Base-by-base conservation (phyloP, 1,140 invertebrate species). In the Panagrolaimus sp. region DNA sequence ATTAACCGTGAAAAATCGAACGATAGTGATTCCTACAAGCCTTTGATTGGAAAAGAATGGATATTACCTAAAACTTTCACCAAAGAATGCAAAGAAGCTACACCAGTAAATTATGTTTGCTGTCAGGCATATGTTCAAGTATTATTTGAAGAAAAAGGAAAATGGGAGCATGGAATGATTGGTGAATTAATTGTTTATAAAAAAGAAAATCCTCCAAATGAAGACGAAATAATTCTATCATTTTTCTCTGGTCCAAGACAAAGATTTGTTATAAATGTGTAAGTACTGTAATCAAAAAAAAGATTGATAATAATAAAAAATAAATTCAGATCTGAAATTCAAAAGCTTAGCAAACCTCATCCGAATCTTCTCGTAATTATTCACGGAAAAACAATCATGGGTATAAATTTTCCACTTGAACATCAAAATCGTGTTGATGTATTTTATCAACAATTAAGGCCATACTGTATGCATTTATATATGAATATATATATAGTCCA, bases 191-290 rank as follows among this genome's bases (percentile, higher is more conserved):
- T 58, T 26, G 52, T 28, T 21, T 58, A 58, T 8, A 58, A 21
- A 28, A 58, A 21, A 12, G 28, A 24, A 1, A 58, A 58, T 21
- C 21, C 21, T 12, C 8, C 17, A n/a, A 28, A 58, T 58, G 21
- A 21, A 12, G 52, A 58, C 14, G 52, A 58, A 58, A 26, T 58
- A n/a, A 12, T 26, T 17, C 52, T 58, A 24, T 58, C 52, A n/a
- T 58, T 58, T 26, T 58, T 58, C 17, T 58, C 52, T n/a, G 52
- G 52, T 21, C 52, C 52, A 28, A 14, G 52, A 58, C 52, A 58
- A 24, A n/a, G 52, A 26, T 58, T 58, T 24, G 8, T 58, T 2
- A 58, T 58, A n/a, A 58, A 58, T 26, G 52, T 58, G 52, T 58
- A 58, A 58, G 52, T 58, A 21, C 1, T 4, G 26, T 15, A 8